Percentiles rank a stretch among this genome's conserved stretches.
phyloP scores from a whole-genome alignment of 2,888 invertebrate genomes.

The Galeruca laticollis region DNA sequence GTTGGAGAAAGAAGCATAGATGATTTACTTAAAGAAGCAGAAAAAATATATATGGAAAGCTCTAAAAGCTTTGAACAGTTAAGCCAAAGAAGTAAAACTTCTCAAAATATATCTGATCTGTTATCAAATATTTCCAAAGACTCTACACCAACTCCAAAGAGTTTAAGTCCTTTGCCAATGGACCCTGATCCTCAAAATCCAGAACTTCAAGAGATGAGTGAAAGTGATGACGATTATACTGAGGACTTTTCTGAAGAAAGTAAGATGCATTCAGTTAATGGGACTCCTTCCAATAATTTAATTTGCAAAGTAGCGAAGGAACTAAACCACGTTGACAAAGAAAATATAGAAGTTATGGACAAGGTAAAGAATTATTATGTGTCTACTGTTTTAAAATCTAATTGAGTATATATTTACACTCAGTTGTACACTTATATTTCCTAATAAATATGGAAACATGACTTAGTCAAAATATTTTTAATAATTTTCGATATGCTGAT shows the following conservation, averaged over 20 bases:
- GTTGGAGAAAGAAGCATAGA: constrained; percentile 70
- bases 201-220: constrained; percentile 30
- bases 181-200: constrained; percentile 52
- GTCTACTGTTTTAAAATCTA: neutral
- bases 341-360: constrained; percentile 27
- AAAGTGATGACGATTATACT: constrained; percentile 57
- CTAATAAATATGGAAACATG: too few species aligned
- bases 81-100: constrained; percentile 64
- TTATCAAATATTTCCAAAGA: constrained; percentile 54
- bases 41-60: constrained; percentile 68
- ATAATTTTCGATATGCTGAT: too few species aligned
- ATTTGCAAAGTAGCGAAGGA: constrained; percentile 16
- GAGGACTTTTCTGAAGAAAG: constrained; percentile 62
- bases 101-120: constrained; percentile 62
- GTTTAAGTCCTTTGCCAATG: constrained; percentile 62
- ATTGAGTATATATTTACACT: too few species aligned
- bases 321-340: constrained; percentile 23
- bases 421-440: too few species aligned
- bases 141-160: constrained; percentile 63
- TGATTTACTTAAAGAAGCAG: constrained; percentile 72
- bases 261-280: constrained; percentile 48
- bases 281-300: constrained; percentile 29
- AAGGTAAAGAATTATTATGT: constrained; percentile 6
- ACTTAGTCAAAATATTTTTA: too few species aligned
- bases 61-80: constrained; percentile 67